Base-by-base conservation (phyloP, 2,888 invertebrate species). In the Cepaea hortensis region DNA sequence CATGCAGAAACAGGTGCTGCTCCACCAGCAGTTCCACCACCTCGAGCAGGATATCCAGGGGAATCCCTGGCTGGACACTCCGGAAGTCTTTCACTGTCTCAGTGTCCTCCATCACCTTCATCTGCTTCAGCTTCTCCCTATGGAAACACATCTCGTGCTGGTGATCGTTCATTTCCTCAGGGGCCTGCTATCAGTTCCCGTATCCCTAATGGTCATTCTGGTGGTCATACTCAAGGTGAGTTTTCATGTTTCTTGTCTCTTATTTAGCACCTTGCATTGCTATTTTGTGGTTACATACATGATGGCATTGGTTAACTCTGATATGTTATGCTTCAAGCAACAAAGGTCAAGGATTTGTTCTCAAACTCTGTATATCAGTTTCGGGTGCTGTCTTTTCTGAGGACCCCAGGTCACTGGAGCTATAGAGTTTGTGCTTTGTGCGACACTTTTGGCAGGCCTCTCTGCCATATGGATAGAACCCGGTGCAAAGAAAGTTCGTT, bases 151-250 rank as follows among this genome's bases (percentile, higher is more conserved):
- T n/a, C 46, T 62, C 72, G 87, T 15, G 86, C 88, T 18, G 87
- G 86, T 75, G 81, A 61, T 0, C 84, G 87, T 1, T 68, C 61
- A n/a, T 20, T 65, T 11, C 15, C 80, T 72, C 77, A 76, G 68
- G 20, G 23, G 23, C 73, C 85, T 2, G 4, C 80, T 35, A 61
- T 72, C 20, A 85, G 70, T 61, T 55, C 85, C 20, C 70, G 79
- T 18, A 23, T n/a, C 20, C 55, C 23, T 18, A 80, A 85, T 68
- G 75, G 65, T 61, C 70, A 46, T 35, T 35, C 72, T n/a, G 46
- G 35, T 89, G 65, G 85, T 89, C 55, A 85, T 83, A n/a, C 46
- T 89, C 55, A 87, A 87, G 68, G 81, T 79, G 23, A 70, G 72
- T 46, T 4, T 76, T 48, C 9, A 18, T 50, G 48, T 13, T 48